These are phyloP conservation scores for Lordiphosa mommai DNA, from an alignment of 1,140 invertebrate genomes.

Conservation along the genomic window DNA sequence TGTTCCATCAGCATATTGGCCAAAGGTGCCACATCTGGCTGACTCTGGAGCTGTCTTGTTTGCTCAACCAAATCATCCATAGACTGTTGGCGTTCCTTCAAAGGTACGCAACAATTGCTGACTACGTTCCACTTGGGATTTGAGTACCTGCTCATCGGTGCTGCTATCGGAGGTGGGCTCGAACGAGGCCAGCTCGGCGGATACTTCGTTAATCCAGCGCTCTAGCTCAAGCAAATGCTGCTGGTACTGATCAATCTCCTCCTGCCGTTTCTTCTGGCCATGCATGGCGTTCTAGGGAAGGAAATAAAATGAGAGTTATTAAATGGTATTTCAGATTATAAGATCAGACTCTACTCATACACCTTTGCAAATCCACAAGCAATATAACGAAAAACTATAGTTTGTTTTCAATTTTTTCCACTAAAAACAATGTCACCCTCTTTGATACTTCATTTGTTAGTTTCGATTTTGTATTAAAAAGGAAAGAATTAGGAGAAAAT, in stretches of 20 bases:
- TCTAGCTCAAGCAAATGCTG: conserved; percentile 84
- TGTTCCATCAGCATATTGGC: conserved; percentile 69
- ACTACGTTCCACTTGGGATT: conserved; percentile 63
- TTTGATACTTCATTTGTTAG: too few relatives aligned
- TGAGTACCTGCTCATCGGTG: conserved; percentile 62
- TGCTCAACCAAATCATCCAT: conserved; percentile 68
- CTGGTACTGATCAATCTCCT: conserved; percentile 83
- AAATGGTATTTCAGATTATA: too few relatives aligned
- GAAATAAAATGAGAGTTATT: too few relatives aligned
- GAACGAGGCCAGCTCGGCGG: conserved; percentile 55
- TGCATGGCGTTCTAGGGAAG: conserved; percentile 80
- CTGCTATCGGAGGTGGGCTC: conserved; percentile 61
- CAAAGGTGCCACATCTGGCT: conserved; percentile 73
- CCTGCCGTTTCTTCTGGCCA: conserved; percentile 81
- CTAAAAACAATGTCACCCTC: too few relatives aligned
- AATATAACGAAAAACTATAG: too few relatives aligned
- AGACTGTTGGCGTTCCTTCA: conserved; percentile 73
- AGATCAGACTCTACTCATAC: too few relatives aligned
- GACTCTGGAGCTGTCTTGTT: conserved; percentile 60
- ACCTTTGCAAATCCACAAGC: too few relatives aligned
- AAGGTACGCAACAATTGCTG: conserved; percentile 62
- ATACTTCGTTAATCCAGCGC: conserved; percentile 82
- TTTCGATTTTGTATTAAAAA: too few relatives aligned
- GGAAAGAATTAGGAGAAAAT: too few relatives aligned
- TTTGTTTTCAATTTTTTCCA: too few relatives aligned